Base-by-base conservation (phyloP, 92 coral and sea anemone species). In the Porites rus region DNA sequence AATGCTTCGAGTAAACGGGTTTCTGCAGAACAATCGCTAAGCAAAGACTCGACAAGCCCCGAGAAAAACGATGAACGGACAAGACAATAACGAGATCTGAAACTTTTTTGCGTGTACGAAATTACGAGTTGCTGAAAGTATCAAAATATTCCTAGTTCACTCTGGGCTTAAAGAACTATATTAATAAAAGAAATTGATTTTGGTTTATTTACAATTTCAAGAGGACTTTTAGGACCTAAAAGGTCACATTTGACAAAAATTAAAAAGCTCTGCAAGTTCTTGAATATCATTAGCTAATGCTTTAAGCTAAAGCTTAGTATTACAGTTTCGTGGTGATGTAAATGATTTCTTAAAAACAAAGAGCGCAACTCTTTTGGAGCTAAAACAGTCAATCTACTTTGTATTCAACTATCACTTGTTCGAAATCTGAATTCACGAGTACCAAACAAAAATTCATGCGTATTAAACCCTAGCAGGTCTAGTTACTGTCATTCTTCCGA, bases 401-500 rank as follows among this genome's bases (percentile, higher is more conserved):
- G 46, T 3, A 0, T 24, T 51, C n/a, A 78, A 64, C 18, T n/a
- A 24, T 67, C 75, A 51, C 65, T 31, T n/a, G 59, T 17, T 38
- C 56, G 1, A 56, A 56, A 56, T 8, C 61, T 10, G 17, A 56
- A 10, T 10, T 56, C 61, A 56, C 61, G 14, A 10, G 61, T 10
- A 56, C 61, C 61, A 11, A 11, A 56, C 16, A 10, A 56, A 56
- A 21, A 16, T 16, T 19, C 78, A 74, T 38, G 16, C 21, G 53
- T 18, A 64, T 90, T 25, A 92, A 78, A 92, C 95, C 68, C 93
- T 79, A 12, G 95, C 89, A 12, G 95, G 95, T 67, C 88, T 89
- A n/a, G 95, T 78, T 75, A 92, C 84, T 1, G 88, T 92, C 18
- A 92, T 89, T 82, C 95, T 82, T 24, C 95, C 91, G 76, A 92